phyloP scores from a whole-genome alignment of 1,140 invertebrate species.

The Globodera ellingtonae region DNA sequence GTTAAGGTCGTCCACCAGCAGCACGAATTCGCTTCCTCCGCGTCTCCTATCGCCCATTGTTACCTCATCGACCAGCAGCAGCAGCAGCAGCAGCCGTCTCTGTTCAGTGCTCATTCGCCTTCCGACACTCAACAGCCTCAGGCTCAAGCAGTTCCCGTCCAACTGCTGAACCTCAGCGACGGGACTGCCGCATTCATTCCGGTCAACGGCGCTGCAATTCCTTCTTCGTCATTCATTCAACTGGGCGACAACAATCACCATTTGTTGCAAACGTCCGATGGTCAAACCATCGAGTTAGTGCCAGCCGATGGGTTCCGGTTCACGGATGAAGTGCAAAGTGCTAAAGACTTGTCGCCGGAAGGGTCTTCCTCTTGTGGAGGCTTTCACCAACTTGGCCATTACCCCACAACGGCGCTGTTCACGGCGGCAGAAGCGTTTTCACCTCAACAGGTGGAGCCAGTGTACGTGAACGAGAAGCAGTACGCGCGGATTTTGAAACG shows the following conservation, averaged over 20 bases:
- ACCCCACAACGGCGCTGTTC: neutral
- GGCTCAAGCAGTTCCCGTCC: slow-evolving; percentile 24
- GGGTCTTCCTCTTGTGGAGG: neutral
- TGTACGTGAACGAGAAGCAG: slow-evolving; percentile 99
- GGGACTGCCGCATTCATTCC: slow-evolving; percentile 30
- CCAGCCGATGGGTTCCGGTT: neutral
- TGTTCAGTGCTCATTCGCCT: neutral
- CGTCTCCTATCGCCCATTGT: neutral
- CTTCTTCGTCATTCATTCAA: slow-evolving; percentile 14
- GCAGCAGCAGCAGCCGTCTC: neutral
- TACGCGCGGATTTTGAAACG: slow-evolving; percentile 86
- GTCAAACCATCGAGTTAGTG: slow-evolving; percentile 14
- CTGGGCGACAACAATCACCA: neutral
- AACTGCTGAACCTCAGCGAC: slow-evolving; percentile 37
- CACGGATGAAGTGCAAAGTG: neutral
- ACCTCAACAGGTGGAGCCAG: slow-evolving; percentile 79
- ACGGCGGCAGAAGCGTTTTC: slow-evolving; percentile 11
- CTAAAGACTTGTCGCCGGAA: neutral
- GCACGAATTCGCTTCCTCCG: too few relatives aligned
- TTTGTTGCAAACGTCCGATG: neutral
- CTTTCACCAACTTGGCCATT: neutral
- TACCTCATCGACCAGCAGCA: neutral
- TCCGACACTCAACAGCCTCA: neutral
- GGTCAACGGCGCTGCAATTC: slow-evolving; percentile 5
- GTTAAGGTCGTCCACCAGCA: too few relatives aligned